Base-by-base conservation (phyloP, 1,140 invertebrate species). In the Platorchestia sp. region DNA sequence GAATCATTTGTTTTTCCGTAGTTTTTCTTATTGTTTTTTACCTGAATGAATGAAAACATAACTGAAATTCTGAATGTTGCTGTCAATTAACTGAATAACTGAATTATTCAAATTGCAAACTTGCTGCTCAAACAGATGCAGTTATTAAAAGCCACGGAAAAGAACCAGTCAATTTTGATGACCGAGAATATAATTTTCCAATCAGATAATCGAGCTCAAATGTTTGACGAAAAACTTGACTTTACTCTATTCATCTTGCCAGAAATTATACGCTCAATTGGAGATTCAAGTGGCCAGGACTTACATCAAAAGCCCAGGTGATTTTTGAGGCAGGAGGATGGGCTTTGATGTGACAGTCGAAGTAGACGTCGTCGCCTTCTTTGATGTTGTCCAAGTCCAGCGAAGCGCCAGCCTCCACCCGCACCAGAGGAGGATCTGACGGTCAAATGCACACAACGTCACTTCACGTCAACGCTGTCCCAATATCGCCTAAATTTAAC, bases 291-390 rank as follows among this genome's bases (percentile, higher is more conserved):
- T 44, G 87, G 42, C 87, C 53, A 40, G 27, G n/a, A 96, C 96
- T 96, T 95, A 96, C 96, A 89, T 96, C 96, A 59, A 96, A 96
- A 40, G 87, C 95, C 96, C 96, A 96, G 40, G 95, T 95, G 41
- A 96, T 96, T 95, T 96, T 96, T 75, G 95, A 95, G 27, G 96
- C 95, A 3, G 95, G 95, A 16, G 96, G 96, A 14, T 95, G 51
- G 0, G 96, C 96, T 47, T 96, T 96, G 27, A 96, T 95, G 95
- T 96, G 95, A 96, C 97, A 97, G 96, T 97, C 97, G 96, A 97
- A 97, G 96, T 97, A 97, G 42, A 97, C 97, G 95, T 97, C 97
- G 95, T 97, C 97, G 22, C 97, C 97, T 96, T 97, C 97, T 96
- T 97, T 97, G 90, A 97, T 97, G 95, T 97, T 96, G 95, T 97